Evolutionary conservation across 1,140 invertebrate species (phyloP).

Genomic region (Stenopsyche tienmushanensis): DNA sequence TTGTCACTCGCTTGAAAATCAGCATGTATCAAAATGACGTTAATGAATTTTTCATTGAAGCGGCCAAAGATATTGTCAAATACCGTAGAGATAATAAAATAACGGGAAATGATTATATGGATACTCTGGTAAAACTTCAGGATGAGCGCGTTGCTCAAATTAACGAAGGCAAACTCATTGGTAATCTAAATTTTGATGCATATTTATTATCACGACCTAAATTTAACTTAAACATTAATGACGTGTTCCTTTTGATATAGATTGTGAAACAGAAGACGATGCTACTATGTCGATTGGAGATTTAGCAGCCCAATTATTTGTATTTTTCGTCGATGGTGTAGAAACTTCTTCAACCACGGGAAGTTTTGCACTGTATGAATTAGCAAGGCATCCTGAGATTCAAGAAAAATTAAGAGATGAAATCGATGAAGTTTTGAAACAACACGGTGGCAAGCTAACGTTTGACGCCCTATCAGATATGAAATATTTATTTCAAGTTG

Average conservation of each 20-base stretch:
- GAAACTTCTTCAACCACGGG: constrained; percentile 62
- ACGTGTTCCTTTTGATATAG: background rate
- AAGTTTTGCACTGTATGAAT: constrained; percentile 49
- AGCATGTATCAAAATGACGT: constrained; percentile 43
- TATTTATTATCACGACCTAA: too few species aligned
- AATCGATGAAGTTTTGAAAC: constrained; percentile 51
- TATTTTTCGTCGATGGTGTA: constrained; percentile 58
- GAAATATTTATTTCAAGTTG: constrained; percentile 51
- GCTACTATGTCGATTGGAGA: constrained; percentile 38
- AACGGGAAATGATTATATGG: constrained; percentile 57
- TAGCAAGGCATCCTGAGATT: constrained; percentile 56
- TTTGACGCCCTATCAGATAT: constrained; percentile 50
- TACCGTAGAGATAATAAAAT: constrained; percentile 55
- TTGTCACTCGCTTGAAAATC: constrained; percentile 43
- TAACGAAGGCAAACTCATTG: constrained; percentile 19
- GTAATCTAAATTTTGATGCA: too few species aligned
- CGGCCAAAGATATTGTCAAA: constrained; percentile 58
- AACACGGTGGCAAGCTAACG: constrained; percentile 45
- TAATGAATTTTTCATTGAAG: constrained; percentile 50
- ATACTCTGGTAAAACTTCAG: constrained; percentile 56
- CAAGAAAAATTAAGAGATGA: constrained; percentile 59
- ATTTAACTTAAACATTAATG: too few species aligned
- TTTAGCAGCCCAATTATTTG: constrained; percentile 49
- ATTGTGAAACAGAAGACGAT: constrained; percentile 45
- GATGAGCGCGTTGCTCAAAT: constrained; percentile 45